These are phyloP conservation scores for Channa striata DNA, from an alignment of 2,797 vertebrate species.

Conservation along the genomic window DNA sequence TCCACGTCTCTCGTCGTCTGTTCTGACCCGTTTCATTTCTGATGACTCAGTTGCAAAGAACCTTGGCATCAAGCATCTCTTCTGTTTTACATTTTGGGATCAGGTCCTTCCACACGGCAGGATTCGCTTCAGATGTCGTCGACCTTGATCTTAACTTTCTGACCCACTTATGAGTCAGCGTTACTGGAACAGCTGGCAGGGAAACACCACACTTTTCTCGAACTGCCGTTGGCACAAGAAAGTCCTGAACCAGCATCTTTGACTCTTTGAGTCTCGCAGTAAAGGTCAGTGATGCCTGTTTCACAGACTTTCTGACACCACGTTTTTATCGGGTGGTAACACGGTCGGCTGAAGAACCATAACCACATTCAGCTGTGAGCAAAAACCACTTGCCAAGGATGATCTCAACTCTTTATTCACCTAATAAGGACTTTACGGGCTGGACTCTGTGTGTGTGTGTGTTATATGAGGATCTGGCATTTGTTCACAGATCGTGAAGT, in stretches of 20 bases:
- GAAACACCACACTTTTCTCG: neutral
- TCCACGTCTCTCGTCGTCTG: neutral
- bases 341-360: slow-evolving; percentile 6
- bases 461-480: slow-evolving; percentile 29
- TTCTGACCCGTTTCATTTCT: slow-evolving; percentile 1
- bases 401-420: slow-evolving; percentile 36
- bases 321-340: neutral
- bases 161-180: slow-evolving; percentile 35
- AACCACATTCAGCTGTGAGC: slow-evolving; percentile 50
- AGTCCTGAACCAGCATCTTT: too few species aligned
- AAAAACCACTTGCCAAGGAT: slow-evolving; percentile 18
- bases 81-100: slow-evolving; percentile 1
- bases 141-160: slow-evolving; percentile 21
- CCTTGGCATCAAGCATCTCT: neutral
- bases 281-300: slow-evolving; percentile 1
- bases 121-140: slow-evolving; percentile 3
- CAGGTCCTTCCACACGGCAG: neutral
- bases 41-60: slow-evolving; percentile 1
- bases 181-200: slow-evolving; percentile 34
- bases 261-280: neutral
- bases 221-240: too few species aligned
- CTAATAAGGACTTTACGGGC: slow-evolving; percentile 12
- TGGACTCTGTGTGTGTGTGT: slow-evolving; percentile 23
- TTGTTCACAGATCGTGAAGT: neutral
- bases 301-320: slow-evolving; percentile 11